Percentiles rank a stretch among this genome's conserved stretches.
Evolutionary conservation across 2,113 vertebrate genomes (phyloP).

Genomic region (Perca schrenkii): DNA sequence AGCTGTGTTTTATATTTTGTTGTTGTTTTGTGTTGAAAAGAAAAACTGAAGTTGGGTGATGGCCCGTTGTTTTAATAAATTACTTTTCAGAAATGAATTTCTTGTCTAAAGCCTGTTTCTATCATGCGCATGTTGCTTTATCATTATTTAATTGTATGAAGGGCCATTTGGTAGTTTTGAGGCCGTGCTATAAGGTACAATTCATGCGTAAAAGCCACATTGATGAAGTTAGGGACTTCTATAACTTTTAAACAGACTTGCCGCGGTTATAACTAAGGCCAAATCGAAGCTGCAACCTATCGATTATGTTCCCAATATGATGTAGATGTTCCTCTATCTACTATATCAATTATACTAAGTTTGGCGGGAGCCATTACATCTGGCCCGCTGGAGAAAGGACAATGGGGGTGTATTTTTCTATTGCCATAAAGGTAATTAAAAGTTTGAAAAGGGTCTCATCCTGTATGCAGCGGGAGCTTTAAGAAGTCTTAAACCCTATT

Average conservation of each 20-base stretch:
- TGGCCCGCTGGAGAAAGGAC: conserved; percentile 67
- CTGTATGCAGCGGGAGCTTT: conserved; percentile 92
- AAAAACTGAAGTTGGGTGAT: conserved; percentile 65
- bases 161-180: not conserved
- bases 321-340: not conserved
- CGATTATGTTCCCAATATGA: not conserved
- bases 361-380: conserved; percentile 75
- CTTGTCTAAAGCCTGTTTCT: conserved; percentile 41
- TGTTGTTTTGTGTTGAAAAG: conserved; percentile 75
- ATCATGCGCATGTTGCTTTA: not conserved
- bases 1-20: conserved; percentile 87
- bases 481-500: conserved; percentile 87
- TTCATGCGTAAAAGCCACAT: conserved; percentile 19
- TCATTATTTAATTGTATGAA: not conserved
- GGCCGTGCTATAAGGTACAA: conserved; percentile 19
- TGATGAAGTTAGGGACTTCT: not conserved
- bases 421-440: conserved; percentile 91
- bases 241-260: not conserved
- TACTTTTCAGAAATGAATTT: conserved; percentile 58
- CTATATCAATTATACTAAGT: conserved; percentile 12
- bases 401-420: conserved; percentile 82
- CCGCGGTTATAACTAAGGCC: not conserved
- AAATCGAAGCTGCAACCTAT: not conserved
- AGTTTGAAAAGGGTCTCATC: conserved; percentile 90
- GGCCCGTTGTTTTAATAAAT: conserved; percentile 81